These are phyloP conservation scores for Xiphophorus couchianus DNA, from an alignment of 2,113 vertebrate species.

Conservation along the genomic window DNA sequence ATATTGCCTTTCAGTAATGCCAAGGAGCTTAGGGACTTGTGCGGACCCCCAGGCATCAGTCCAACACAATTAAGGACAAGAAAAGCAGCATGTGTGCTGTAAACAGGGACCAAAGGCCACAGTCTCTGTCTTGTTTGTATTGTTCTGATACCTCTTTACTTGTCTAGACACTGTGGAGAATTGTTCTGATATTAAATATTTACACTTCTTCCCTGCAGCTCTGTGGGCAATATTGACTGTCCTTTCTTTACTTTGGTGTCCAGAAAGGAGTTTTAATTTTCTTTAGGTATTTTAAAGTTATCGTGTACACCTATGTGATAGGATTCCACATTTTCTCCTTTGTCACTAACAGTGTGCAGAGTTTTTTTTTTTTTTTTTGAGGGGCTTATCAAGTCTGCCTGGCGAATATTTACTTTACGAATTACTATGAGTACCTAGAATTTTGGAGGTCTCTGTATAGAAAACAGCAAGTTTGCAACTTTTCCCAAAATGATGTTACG, in stretches of 20 bases:
- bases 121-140: conserved; percentile 54
- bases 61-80: conserved; percentile 78
- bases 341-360: neutral
- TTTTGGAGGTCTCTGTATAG: neutral
- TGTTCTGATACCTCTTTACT: conserved; percentile 51
- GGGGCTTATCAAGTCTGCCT: neutral
- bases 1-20: conserved; percentile 71
- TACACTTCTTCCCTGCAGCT: conserved; percentile 18
- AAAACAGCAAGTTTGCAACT: neutral
- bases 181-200: conserved; percentile 42
- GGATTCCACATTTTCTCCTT: neutral
- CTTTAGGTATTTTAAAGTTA: conserved; percentile 3
- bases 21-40: conserved; percentile 63
- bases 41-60: conserved; percentile 64
- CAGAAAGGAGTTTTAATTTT: neutral
- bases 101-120: conserved; percentile 50
- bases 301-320: neutral
- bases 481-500: neutral
- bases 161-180: conserved; percentile 59
- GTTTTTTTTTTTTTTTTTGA: neutral
- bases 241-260: conserved; percentile 13
- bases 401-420: neutral
- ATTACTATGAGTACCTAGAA: neutral
- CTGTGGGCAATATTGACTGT: conserved; percentile 7
- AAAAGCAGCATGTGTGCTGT: conserved; percentile 59